These are phyloP conservation scores for Otocyon megalotis DNA, from an alignment of 2,113 vertebrate species.

Conservation along the genomic window DNA sequence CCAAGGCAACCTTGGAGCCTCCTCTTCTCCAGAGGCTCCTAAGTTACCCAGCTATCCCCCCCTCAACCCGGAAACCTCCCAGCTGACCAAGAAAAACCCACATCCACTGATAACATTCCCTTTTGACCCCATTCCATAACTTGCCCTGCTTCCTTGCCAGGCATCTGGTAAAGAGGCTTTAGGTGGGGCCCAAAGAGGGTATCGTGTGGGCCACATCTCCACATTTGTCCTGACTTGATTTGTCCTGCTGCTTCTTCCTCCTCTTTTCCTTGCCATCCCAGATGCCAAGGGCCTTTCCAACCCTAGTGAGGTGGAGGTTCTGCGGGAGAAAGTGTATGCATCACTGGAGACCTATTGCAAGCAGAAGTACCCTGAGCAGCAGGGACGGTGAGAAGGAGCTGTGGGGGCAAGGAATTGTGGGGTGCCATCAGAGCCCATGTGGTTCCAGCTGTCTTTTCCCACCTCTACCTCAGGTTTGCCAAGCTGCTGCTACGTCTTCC, in stretches of 20 bases:
- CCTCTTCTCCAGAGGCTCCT: conserved; percentile 64
- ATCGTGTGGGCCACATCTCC: neutral
- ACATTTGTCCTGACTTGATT: neutral
- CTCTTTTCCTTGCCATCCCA: neutral
- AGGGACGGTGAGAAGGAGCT: conserved; percentile 70
- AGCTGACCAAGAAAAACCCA: neutral
- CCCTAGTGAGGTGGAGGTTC: conserved; percentile 93
- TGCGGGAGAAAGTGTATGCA: conserved; percentile 94
- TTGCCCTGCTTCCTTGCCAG: neutral
- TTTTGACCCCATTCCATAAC: neutral
- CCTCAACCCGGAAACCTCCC: conserved; percentile 1
- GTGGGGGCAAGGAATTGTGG: neutral
- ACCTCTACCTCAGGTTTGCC: conserved; percentile 90
- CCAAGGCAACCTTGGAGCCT: conserved; percentile 61
- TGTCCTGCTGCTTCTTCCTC: neutral
- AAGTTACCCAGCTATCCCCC: conserved; percentile 51
- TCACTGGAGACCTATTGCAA: conserved; percentile 96
- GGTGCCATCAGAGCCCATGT: neutral
- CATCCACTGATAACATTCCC: neutral
- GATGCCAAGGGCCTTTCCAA: conserved; percentile 92
- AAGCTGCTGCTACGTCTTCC: conserved; percentile 95
- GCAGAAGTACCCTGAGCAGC: conserved; percentile 92
- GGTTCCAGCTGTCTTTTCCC: neutral
- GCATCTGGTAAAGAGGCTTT: neutral
- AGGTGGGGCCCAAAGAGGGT: neutral